Base-by-base conservation (phyloP, 1,140 invertebrate species). In the Philaenus spumarius region DNA sequence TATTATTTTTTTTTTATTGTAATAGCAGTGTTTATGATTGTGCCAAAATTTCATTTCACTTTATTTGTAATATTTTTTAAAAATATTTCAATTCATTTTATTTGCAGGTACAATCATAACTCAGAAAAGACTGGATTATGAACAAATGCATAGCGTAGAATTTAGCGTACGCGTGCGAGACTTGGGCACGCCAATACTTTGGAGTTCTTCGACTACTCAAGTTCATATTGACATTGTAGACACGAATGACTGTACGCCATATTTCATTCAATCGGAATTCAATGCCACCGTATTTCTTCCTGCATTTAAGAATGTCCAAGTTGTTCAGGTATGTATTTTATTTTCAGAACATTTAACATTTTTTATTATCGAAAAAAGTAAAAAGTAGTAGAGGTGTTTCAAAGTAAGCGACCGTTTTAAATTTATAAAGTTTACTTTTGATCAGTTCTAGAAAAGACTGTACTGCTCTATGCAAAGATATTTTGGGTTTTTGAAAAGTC, bases 161-260 rank as follows among this genome's bases (percentile, higher is more conserved):
- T 95, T 95, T 69, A 82, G 83, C 62, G 91, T 95, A 1, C 84
- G 85, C 72, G 92, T 95, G 1, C 82, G 83, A 23, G 95, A 97
- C 76, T 77, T 85, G 63, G 94, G 93, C 1, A 84, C 83, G 62
- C 93, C 93, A 7, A 81, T 82, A 46, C 72, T 94, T 22, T 83
- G 83, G 5, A 89, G 92, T 5, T 82, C 85, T 62, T 84, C 80
- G 34, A 79, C 80, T 3, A 88, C 89, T 0, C 77, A 73, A 55
- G 84, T 90, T 6, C 74, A 81, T 63, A 87, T 96, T 15, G 73
- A 77, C 42, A 81, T 95, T 11, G 79, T 76, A 1, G 90, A 95
- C 73, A 82, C 94, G 2, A 95, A 96, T 73, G 92, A 95, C 68
- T 91, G 86, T 64, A 80, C 89, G 11, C 93, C 93, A 0, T 74